Percentiles rank a stretch among this genome's conserved stretches.
These are phyloP conservation scores for Homarus americanus DNA, from an alignment of 1,140 invertebrate genomes.

Conservation along the genomic window DNA sequence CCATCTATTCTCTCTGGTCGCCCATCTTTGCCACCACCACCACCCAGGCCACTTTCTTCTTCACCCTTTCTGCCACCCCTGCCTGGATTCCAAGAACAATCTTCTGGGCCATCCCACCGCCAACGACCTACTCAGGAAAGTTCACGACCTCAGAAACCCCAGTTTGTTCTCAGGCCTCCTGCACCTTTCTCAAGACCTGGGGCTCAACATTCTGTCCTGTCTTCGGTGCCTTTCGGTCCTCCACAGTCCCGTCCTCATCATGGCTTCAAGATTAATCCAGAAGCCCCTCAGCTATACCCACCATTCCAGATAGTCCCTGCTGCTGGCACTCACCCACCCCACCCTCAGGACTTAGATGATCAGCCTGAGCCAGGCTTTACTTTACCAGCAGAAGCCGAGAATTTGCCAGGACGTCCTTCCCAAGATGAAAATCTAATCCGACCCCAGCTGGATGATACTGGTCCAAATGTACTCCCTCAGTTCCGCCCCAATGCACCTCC, in stretches of 20 bases:
- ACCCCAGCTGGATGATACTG: not conserved
- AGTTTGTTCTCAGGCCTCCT: not conserved
- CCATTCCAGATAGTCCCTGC: slow-evolving; percentile 19
- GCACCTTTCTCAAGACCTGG: not conserved
- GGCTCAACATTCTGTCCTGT: not conserved
- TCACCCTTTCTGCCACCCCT: too few species aligned
- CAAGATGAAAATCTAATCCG: not conserved
- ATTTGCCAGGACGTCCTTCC: slow-evolving; percentile 14
- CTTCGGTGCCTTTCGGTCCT: not conserved
- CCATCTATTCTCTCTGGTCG: not conserved
- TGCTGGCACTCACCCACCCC: not conserved
- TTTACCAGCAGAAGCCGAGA: slow-evolving; percentile 35
- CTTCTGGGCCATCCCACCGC: not conserved
- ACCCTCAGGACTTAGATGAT: not conserved
- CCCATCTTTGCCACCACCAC: not conserved
- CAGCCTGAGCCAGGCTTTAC: slow-evolving; percentile 40
- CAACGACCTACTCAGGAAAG: not conserved
- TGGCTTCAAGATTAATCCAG: not conserved
- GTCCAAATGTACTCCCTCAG: slow-evolving; percentile 26
- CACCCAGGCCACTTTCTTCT: too few species aligned
- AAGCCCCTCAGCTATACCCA: not conserved
- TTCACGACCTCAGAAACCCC: not conserved
- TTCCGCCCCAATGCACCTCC: slow-evolving; percentile 45
- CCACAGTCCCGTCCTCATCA: slow-evolving; percentile 10
- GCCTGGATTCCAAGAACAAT: not conserved